Percentiles rank a stretch among this genome's conserved stretches.
Conservation (phyloP, 2,113 vertebrate species). For the Syngnathus typhle region DNA sequence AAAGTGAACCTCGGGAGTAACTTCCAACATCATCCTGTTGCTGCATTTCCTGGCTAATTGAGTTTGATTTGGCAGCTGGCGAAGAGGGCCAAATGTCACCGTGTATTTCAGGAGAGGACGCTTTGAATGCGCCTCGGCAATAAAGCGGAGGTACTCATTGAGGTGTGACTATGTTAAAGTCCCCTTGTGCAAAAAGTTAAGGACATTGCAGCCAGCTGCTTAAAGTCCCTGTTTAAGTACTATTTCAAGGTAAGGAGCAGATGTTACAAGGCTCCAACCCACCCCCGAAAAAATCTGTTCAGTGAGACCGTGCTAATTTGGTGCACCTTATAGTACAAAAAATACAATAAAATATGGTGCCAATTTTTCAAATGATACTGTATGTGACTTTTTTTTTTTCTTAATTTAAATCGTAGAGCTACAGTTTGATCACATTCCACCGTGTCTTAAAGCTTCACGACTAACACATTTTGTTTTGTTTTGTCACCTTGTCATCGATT, state of each 20-base stretch:
- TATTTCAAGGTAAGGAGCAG: constrained; percentile 44
- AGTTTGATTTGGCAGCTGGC: constrained; percentile 56
- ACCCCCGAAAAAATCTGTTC: background rate
- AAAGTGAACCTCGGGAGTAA: constrained; percentile 50
- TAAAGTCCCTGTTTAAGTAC: constrained; percentile 40
- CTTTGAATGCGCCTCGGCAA: constrained; percentile 47
- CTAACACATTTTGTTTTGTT: background rate
- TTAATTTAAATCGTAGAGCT: too few relatives aligned
- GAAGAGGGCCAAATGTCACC: constrained; percentile 47
- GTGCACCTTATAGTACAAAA: too few relatives aligned
- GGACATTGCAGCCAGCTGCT: constrained; percentile 62
- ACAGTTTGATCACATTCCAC: too few relatives aligned
- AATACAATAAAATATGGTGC: background rate
- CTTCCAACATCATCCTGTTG: constrained; percentile 30
- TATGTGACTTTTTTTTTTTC: background rate
- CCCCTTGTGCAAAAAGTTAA: constrained; percentile 55
- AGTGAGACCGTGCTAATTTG: too few relatives aligned
- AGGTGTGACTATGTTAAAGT: constrained; percentile 59
- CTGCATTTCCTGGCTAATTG: constrained; percentile 54
- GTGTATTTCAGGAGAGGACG: constrained; percentile 50
- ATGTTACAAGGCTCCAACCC: constrained; percentile 43
- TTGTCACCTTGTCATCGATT: background rate
- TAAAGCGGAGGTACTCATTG: constrained; percentile 55
- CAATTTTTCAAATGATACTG: background rate
- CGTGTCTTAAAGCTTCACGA: background rate